Percentiles rank a stretch among this genome's conserved stretches.
phyloP scores from a whole-genome alignment of 2,888 invertebrate genomes.

The Rhabditoides inermis region DNA sequence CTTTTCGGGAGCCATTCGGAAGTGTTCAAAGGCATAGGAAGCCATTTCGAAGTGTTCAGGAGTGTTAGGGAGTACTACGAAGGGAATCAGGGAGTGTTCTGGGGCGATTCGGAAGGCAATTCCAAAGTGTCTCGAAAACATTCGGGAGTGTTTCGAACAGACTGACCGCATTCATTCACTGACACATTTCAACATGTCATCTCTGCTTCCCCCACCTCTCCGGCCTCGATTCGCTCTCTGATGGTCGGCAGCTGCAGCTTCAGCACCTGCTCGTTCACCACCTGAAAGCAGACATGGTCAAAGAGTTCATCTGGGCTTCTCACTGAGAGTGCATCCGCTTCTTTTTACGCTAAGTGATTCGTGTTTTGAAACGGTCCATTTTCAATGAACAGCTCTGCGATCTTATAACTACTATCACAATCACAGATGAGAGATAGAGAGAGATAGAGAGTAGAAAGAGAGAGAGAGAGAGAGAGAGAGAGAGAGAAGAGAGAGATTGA shows the following conservation, averaged over 20 bases:
- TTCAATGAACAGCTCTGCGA: not conserved
- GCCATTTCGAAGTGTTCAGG: too few relatives aligned
- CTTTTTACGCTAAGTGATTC: not conserved
- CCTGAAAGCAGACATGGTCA: conserved; percentile 7
- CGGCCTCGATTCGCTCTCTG: conserved; percentile 45
- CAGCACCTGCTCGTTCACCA: conserved; percentile 49
- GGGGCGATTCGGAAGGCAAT: too few relatives aligned
- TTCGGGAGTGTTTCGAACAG: too few relatives aligned
- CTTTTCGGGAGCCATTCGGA: too few relatives aligned
- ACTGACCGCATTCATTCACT: too few relatives aligned
- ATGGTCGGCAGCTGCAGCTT: conserved; percentile 47
- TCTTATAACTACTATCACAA: not conserved
- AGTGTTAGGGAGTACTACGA: too few relatives aligned
- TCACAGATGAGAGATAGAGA: not conserved
- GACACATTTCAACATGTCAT: too few relatives aligned
- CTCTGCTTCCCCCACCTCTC: conserved; percentile 46
- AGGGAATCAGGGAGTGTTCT: too few relatives aligned
- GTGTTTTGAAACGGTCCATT: not conserved
- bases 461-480: not conserved
- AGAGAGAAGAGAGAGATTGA: not conserved
- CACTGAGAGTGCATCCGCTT: too few relatives aligned
- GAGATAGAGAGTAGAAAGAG: not conserved
- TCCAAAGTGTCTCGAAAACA: too few relatives aligned
- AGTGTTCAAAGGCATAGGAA: too few relatives aligned
- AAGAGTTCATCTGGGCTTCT: too few relatives aligned